A percentile compares a stretch with the other conserved stretches of the same genome.
phyloP scores from a whole-genome alignment of 2,888 invertebrate genomes.

The Sympetrum striolatum region DNA sequence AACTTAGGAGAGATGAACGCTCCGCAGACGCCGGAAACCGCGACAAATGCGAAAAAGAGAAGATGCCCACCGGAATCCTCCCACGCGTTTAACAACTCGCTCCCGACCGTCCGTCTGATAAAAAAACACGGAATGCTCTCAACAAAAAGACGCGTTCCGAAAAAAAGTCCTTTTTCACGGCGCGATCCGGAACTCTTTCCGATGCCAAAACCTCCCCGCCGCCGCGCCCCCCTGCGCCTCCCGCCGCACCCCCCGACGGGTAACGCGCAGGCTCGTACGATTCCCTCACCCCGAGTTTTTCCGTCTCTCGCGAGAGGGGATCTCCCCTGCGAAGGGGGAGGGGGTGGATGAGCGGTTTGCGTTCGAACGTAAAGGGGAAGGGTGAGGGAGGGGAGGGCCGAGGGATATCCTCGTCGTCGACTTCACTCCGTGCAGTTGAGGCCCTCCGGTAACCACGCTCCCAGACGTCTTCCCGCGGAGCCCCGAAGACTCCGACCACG shows the following conservation, averaged over 20 bases:
- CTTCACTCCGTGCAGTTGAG: background rate
- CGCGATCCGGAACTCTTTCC: background rate
- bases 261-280: background rate
- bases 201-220: background rate
- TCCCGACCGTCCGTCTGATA: no score
- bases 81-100: no score
- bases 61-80: no score
- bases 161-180: background rate
- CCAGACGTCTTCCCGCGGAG: background rate
- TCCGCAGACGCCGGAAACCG: no score
- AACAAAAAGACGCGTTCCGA: no score
- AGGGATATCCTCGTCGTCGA: background rate
- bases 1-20: no score
- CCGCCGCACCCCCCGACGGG: background rate
- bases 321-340: background rate
- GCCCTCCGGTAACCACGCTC: background rate
- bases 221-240: background rate
- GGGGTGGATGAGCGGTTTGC: conserved; percentile 2
- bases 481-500: background rate
- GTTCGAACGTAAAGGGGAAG: conserved; percentile 55
- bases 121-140: no score
- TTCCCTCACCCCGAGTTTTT: background rate
- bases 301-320: background rate
- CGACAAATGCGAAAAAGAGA: no score
- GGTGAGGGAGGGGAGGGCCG: background rate